Percentiles rank a stretch among this genome's conserved stretches.
phyloP scores from a whole-genome alignment of 2,113 vertebrate species.

The Platysteira castanea region DNA sequence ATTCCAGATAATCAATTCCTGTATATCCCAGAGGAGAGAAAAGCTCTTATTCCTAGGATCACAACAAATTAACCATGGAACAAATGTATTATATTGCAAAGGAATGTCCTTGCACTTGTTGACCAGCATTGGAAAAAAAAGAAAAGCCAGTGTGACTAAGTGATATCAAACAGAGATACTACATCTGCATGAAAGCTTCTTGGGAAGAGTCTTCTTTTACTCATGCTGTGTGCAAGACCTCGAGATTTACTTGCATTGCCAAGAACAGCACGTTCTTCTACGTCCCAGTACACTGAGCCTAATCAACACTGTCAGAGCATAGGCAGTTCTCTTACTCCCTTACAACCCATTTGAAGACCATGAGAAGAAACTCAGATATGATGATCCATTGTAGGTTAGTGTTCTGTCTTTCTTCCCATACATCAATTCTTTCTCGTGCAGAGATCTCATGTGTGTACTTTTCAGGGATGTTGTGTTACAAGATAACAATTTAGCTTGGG shows the following conservation, averaged over 20 bases:
- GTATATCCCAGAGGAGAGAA: not conserved
- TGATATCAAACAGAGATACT: not conserved
- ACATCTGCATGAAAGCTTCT: not conserved
- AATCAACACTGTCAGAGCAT: not conserved
- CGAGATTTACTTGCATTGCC: not conserved
- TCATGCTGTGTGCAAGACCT: not conserved
- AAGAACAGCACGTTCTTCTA: not conserved
- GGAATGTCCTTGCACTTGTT: not conserved
- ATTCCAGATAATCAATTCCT: constrained; percentile 2
- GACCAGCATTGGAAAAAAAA: not conserved
- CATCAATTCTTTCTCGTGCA: not conserved
- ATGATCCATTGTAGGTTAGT: not conserved
- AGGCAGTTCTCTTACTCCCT: not conserved
- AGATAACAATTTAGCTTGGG: not conserved
- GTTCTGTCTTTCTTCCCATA: not conserved
- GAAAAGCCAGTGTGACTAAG: not conserved
- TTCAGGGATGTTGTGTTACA: not conserved
- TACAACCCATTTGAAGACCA: not conserved
- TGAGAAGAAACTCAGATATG: not conserved
- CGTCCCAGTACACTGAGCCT: not conserved
- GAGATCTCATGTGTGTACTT: not conserved
- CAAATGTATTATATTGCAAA: not conserved
- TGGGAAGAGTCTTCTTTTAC: not conserved
- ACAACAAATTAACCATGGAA: not conserved
- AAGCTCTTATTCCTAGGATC: not conserved